These are phyloP conservation scores for Protosalanx chinensis DNA, from an alignment of 2,797 vertebrate species.

Conservation along the genomic window DNA sequence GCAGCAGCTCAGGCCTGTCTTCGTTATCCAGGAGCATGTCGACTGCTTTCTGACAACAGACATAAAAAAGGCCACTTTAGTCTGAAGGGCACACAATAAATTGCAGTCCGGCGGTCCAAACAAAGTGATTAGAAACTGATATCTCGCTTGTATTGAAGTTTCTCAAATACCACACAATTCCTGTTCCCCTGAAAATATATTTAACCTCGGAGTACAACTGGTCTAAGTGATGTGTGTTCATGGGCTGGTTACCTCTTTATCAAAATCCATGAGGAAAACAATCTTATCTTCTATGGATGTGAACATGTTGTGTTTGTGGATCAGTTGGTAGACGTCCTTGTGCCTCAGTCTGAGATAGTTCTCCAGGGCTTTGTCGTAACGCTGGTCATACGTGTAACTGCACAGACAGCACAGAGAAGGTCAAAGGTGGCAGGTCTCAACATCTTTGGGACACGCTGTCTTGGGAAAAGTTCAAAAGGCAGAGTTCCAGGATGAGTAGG, in stretches of 20 bases:
- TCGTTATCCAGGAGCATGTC: conserved; percentile 99
- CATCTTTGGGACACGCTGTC: not conserved
- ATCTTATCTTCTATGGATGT: conserved; percentile 97
- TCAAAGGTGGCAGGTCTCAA: not conserved
- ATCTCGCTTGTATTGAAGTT: too few relatives aligned
- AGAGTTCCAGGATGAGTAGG: not conserved
- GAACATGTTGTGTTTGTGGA: conserved; percentile 98
- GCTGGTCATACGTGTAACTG: conserved; percentile 96
- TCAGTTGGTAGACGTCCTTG: conserved; percentile 95
- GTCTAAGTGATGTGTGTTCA: not conserved
- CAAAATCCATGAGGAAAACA: conserved; percentile 97
- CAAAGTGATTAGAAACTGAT: not conserved
- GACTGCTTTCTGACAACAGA: conserved; percentile 89
- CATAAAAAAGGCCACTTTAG: conserved; percentile 35
- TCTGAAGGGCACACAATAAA: conserved; percentile 14
- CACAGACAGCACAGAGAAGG: not conserved
- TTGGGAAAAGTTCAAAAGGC: not conserved
- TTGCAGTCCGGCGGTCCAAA: not conserved
- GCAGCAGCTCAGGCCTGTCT: conserved; percentile 91
- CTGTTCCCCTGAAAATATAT: not conserved
- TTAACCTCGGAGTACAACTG: not conserved
- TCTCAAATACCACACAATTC: too few relatives aligned
- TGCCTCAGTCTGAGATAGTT: conserved; percentile 94
- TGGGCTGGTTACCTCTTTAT: conserved; percentile 83
- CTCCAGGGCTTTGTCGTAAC: conserved; percentile 93